These are phyloP conservation scores for Falcunculus frontatus DNA, from an alignment of 2,113 vertebrate species.

Conservation along the genomic window DNA sequence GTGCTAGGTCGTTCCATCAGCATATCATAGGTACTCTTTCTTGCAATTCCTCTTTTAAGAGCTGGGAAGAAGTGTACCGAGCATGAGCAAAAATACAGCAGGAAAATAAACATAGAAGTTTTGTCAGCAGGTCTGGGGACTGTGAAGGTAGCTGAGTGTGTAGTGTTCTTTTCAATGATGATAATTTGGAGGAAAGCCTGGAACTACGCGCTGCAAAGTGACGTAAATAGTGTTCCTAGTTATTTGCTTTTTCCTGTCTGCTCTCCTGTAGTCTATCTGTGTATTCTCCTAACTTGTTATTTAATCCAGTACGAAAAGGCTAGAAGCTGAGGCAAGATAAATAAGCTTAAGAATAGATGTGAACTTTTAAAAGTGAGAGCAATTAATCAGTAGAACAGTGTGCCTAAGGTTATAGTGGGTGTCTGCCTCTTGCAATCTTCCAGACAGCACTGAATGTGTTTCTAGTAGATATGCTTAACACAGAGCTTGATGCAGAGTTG, in stretches of 20 bases:
- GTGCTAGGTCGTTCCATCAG: neutral
- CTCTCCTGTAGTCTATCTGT: neutral
- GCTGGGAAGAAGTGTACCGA: neutral
- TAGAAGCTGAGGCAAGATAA: neutral
- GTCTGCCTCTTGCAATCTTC: neutral
- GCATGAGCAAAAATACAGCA: neutral
- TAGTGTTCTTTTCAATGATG: neutral
- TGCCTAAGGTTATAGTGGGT: neutral
- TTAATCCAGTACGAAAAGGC: neutral
- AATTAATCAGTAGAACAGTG: neutral
- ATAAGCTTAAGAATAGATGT: neutral
- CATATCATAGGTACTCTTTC: neutral
- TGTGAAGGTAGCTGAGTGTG: neutral
- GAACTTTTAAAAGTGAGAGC: neutral
- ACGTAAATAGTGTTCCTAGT: neutral
- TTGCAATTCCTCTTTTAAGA: neutral
- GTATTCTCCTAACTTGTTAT: neutral
- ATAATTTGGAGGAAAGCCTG: neutral
- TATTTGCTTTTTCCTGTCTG: neutral
- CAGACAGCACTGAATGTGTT: neutral
- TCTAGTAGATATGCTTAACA: neutral
- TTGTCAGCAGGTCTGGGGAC: neutral
- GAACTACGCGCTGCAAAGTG: neutral
- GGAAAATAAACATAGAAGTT: fast-evolving
- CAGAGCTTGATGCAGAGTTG: neutral